phyloP scores from a whole-genome alignment of 2,113 vertebrate genomes.

The Acinonyx jubatus region DNA sequence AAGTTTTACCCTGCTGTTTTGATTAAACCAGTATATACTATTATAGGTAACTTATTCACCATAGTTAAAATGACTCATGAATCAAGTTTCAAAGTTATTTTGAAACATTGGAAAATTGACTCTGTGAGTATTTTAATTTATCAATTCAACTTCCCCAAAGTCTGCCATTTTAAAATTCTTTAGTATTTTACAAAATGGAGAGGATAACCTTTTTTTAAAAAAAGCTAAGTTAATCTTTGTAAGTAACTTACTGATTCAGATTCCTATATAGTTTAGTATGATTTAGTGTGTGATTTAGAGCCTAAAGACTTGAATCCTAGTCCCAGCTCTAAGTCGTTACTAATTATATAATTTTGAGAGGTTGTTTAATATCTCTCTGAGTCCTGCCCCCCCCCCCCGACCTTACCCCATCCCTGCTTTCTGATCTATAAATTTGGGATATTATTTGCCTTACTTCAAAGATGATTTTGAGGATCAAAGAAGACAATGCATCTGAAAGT shows the following conservation, averaged over 20 bases:
- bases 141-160: neutral
- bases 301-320: neutral
- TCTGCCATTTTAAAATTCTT: neutral
- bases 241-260: neutral
- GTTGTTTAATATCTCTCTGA: neutral
- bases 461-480: neutral
- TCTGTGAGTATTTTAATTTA: slow-evolving; percentile 42
- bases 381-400: too few species aligned
- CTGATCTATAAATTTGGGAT: neutral
- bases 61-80: slow-evolving; percentile 43
- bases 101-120: slow-evolving; percentile 45
- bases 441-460: neutral
- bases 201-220: neutral
- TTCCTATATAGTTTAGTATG: neutral
- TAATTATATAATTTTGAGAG: neutral
- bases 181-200: neutral
- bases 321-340: neutral
- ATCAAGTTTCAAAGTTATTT: slow-evolving; percentile 47
- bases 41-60: slow-evolving; percentile 3
- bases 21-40: neutral
- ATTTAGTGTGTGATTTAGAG: neutral
- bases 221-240: neutral
- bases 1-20: neutral
- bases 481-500: neutral
- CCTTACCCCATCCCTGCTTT: neutral